phyloP scores from a whole-genome alignment of 2,888 invertebrate genomes.

The Tenthredo mesomela region DNA sequence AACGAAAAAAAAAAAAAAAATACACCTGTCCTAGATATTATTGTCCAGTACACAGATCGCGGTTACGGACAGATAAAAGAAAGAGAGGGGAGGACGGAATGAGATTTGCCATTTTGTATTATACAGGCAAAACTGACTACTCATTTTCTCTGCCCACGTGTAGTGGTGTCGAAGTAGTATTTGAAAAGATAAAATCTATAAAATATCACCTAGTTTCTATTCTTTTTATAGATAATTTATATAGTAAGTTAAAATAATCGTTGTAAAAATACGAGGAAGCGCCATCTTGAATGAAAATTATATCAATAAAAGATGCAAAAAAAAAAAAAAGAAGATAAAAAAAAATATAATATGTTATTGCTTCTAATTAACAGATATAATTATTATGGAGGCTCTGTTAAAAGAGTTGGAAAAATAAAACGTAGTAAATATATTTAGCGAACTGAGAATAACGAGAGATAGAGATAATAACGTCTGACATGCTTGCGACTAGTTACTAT shows the following conservation, averaged over 20 bases:
- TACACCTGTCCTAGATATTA: neutral
- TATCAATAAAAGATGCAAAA: constrained; percentile 18
- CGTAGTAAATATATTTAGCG: neutral
- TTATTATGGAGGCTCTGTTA: neutral
- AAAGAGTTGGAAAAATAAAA: neutral
- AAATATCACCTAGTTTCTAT: neutral
- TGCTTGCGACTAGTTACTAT: neutral
- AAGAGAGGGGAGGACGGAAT: neutral
- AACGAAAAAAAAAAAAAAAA: no score
- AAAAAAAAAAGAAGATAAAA: no score
- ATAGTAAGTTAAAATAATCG: neutral
- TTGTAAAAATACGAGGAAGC: neutral
- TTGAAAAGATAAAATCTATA: neutral
- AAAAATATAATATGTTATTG: neutral
- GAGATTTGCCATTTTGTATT: constrained; percentile 34
- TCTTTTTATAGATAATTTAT: neutral
- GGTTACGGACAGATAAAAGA: neutral
- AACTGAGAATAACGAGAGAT: neutral
- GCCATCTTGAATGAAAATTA: constrained; percentile 44
- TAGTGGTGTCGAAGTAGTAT: neutral
- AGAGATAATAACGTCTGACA: neutral
- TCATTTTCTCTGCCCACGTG: constrained; percentile 21
- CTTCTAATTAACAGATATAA: neutral
- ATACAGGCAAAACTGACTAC: constrained; percentile 23
- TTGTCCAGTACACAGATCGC: constrained; percentile 9